Evolutionary conservation across 2,797 vertebrate genomes (phyloP).

Genomic region (Lindbergichthys nudifrons): DNA sequence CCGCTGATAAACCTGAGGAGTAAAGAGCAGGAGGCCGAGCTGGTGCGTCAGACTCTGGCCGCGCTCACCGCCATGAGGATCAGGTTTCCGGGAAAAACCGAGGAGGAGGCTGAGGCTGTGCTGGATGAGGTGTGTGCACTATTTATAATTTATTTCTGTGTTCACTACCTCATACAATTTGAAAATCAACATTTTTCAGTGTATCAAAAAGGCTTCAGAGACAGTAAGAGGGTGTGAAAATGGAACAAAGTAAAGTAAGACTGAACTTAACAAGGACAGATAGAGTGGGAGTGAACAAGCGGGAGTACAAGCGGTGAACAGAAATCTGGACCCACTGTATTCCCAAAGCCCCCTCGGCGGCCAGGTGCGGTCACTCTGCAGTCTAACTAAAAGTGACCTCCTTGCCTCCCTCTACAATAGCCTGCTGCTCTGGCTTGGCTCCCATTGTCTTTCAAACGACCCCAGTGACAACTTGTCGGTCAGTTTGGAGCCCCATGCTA

Average conservation of each 20-base stretch:
- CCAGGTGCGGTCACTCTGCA: constrained; percentile 57
- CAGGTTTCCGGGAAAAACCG: constrained; percentile 94
- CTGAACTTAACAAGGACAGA: neutral
- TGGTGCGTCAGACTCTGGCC: constrained; percentile 91
- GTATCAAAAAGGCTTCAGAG: neutral
- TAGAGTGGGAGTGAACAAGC: constrained; percentile 4
- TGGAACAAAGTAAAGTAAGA: neutral
- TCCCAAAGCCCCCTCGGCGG: constrained; percentile 50
- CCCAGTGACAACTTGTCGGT: constrained; percentile 54
- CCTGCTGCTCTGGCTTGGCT: constrained; percentile 45
- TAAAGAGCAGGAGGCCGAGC: constrained; percentile 92
- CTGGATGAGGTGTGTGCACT: constrained; percentile 91
- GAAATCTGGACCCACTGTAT: constrained; percentile 23
- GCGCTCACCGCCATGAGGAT: constrained; percentile 95
- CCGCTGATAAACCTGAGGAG: constrained; percentile 89
- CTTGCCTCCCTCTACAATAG: constrained; percentile 54
- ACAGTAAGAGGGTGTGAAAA: neutral
- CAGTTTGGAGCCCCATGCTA: constrained; percentile 26
- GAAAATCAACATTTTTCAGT: neutral
- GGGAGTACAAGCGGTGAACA: neutral
- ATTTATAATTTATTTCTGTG: neutral
- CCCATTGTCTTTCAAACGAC: constrained; percentile 72
- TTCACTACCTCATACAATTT: neutral
- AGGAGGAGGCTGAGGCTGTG: constrained; percentile 92
- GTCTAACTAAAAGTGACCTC: constrained; percentile 63